Evolutionary conservation across 2,888 invertebrate species (phyloP), one percentile per base, ranked within the genome.

Genomic region (Cyaniris semiargus): DNA sequence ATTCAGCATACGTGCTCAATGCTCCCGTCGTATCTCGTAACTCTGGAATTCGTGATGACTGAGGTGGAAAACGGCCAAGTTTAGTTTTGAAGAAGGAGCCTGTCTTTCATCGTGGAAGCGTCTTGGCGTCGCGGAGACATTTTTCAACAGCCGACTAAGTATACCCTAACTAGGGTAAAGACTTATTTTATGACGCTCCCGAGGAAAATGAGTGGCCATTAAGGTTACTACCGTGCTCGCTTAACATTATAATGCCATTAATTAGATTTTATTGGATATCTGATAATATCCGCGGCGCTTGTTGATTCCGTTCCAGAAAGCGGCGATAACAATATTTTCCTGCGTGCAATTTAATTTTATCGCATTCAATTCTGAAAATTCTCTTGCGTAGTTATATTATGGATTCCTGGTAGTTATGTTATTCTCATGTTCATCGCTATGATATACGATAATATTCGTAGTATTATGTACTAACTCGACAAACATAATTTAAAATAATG

Each of bases 241-340:
- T 38, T 44, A 44, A 44, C 38, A 72, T 44, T 72, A 38, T 71
- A 38, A 72, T 72, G 72, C 72, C 72, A 38, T 38, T 72, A 44
- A 72, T 72, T 72, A 72, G 15, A 72, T 21, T 72, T 72, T 44
- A 72, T 44, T 44, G 44, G 72, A 44, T 72, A 72, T 72, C 38
- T 44, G 72, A 44, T 72, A 71, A 71, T 71, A 44, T 72, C 72
- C 7, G 38, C 21, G 72, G 72, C 44, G 72, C 44, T 44, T 72
- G 72, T 66, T 66, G 66, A 66, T 66, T 66, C 23, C 72, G 72
- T 44, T 71, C 71, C 72, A 21, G 72, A 72, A 72, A 72, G 44
- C 21, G 72, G 38, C 38, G 38, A 44, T 72, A 72, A 72, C 44
- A 38, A 38, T 38, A 72, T 72, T 38, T 44, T 72, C 72, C 44